Evolutionary conservation across 2,888 invertebrate genomes (phyloP).

Genomic region (Thera obeliscata): DNA sequence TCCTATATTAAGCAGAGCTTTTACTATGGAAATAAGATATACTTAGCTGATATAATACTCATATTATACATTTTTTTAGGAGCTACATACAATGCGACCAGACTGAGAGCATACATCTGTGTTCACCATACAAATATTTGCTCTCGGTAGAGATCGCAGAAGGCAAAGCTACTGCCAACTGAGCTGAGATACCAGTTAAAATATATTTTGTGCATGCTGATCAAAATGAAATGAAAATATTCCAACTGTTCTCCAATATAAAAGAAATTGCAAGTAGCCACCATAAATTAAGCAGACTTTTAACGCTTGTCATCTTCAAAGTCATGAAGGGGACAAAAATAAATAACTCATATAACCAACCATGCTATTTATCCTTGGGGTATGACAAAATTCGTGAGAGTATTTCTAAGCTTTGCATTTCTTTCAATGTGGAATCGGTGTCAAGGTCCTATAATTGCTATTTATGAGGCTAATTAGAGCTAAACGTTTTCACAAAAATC

Average conservation of each 20-base stretch:
- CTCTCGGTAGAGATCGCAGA: no score
- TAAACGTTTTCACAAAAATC: conserved; percentile 38
- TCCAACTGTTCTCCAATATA: neutral
- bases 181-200: no score
- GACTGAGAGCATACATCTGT: no score
- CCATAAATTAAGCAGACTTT: conserved; percentile 14
- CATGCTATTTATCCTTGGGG: conserved; percentile 58
- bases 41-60: no score
- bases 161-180: no score
- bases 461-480: conserved; percentile 41
- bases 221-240: neutral
- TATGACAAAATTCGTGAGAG: conserved; percentile 56
- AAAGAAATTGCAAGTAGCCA: neutral
- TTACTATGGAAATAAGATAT: no score
- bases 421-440: conserved; percentile 56
- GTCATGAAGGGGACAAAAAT: conserved; percentile 55
- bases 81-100: no score
- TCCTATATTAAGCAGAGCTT: no score
- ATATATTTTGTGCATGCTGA: neutral
- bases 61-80: no score
- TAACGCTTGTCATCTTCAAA: conserved; percentile 47
- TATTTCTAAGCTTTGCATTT: conserved; percentile 60
- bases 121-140: no score
- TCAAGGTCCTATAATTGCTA: conserved; percentile 61
- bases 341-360: conserved; percentile 49